phyloP scores from a whole-genome alignment of 2,113 vertebrate species.

The Speoplatyrhinus poulsoni region DNA sequence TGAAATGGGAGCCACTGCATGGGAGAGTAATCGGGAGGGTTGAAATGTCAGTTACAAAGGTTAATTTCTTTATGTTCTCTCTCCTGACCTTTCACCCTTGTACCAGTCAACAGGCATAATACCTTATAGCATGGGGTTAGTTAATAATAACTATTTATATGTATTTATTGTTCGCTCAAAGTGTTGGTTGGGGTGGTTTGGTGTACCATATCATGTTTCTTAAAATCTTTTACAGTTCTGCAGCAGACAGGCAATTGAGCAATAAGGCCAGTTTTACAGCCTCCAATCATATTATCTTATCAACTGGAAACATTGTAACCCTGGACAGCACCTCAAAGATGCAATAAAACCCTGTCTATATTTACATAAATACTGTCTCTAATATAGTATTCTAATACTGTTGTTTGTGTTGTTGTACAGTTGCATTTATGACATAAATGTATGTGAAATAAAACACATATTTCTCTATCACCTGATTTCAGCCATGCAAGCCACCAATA shows the following conservation, averaged over 20 bases:
- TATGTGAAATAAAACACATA: not conserved
- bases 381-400: not conserved
- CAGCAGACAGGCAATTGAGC: not conserved
- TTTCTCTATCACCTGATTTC: constrained; percentile 61
- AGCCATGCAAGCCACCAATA: constrained; percentile 66
- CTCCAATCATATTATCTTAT: not conserved
- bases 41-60: not conserved
- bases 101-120: not conserved
- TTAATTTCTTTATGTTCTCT: not conserved
- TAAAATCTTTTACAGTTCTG: too few relatives aligned
- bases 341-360: not conserved
- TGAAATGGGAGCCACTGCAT: constrained; percentile 69
- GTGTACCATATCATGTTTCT: not conserved
- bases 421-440: not conserved
- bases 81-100: not conserved
- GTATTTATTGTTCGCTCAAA: not conserved
- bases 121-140: not conserved
- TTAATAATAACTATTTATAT: not conserved
- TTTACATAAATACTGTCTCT: not conserved
- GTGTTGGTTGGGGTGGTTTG: not conserved
- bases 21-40: too few relatives aligned
- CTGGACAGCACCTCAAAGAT: not conserved
- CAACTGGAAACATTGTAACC: not conserved
- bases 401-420: not conserved
- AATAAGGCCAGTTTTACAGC: not conserved